Conservation (phyloP, 2,888 invertebrate species). For the Hydrotaea diabolus region DNA sequence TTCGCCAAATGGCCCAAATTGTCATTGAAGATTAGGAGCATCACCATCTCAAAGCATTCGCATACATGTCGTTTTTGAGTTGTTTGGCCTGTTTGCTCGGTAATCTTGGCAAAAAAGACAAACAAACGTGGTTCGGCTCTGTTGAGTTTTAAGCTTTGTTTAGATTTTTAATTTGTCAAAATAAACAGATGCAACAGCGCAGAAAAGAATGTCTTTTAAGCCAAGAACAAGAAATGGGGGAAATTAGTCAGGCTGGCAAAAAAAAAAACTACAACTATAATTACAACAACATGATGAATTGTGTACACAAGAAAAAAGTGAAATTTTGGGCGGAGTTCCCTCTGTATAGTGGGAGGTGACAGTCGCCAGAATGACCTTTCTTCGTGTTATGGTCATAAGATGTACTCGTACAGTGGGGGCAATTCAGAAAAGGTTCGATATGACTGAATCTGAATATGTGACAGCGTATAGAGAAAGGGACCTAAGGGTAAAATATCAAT, state of each 20-base stretch:
- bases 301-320: too few relatives aligned
- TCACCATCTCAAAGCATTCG: neutral
- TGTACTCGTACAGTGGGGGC: too few relatives aligned
- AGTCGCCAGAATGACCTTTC: too few relatives aligned
- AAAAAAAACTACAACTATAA: neutral
- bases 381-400: too few relatives aligned
- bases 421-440: too few relatives aligned
- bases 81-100: neutral
- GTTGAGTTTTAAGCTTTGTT: slow-evolving; percentile 29
- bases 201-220: neutral
- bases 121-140: slow-evolving; percentile 2
- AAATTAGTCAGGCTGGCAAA: neutral
- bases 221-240: neutral
- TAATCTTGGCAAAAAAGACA: neutral
- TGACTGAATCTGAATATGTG: too few relatives aligned
- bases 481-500: too few relatives aligned
- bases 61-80: neutral
- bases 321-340: too few relatives aligned
- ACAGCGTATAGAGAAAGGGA: too few relatives aligned
- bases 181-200: slow-evolving; percentile 32
- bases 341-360: too few relatives aligned
- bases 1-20: neutral
- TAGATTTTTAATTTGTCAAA: slow-evolving; percentile 47
- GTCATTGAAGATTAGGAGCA: slow-evolving; percentile 4
- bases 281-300: neutral